phyloP scores from a whole-genome alignment of 2,797 vertebrate genomes.

The Octomys mimax region DNA sequence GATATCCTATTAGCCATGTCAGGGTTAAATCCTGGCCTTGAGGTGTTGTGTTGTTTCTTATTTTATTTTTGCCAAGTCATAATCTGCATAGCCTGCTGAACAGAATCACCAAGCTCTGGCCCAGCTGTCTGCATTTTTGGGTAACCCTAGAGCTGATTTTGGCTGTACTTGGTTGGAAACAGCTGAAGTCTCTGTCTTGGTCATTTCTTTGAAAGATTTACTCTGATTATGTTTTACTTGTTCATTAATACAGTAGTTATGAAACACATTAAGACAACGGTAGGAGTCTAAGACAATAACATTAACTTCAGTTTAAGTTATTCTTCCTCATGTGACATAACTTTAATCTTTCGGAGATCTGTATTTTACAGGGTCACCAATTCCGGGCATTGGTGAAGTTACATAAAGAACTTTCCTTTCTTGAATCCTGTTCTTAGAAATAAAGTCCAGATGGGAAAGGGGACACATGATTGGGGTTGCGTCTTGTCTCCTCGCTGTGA shows the following conservation, averaged over 20 bases:
- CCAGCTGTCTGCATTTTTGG: neutral
- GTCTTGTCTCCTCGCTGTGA: neutral
- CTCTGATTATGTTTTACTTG: neutral
- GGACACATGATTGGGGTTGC: neutral
- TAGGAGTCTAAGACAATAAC: neutral
- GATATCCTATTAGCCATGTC: neutral
- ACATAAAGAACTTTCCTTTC: neutral
- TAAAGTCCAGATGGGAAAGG: neutral
- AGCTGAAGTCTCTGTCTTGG: neutral
- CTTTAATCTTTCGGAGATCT: neutral
- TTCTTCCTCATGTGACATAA: neutral
- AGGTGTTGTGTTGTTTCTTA: neutral
- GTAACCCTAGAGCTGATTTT: neutral
- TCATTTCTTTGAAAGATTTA: neutral
- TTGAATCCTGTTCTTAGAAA: neutral
- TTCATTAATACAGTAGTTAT: neutral
- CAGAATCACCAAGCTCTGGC: neutral
- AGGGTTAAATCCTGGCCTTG: neutral
- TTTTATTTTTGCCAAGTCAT: neutral
- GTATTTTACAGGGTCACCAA: neutral
- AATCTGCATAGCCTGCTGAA: neutral
- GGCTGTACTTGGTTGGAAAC: neutral
- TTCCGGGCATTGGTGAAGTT: neutral
- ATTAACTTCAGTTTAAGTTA: neutral
- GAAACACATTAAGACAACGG: neutral